Base-by-base conservation (phyloP, 2,888 invertebrate genomes). In the Brachypalpus laphriformis region DNA sequence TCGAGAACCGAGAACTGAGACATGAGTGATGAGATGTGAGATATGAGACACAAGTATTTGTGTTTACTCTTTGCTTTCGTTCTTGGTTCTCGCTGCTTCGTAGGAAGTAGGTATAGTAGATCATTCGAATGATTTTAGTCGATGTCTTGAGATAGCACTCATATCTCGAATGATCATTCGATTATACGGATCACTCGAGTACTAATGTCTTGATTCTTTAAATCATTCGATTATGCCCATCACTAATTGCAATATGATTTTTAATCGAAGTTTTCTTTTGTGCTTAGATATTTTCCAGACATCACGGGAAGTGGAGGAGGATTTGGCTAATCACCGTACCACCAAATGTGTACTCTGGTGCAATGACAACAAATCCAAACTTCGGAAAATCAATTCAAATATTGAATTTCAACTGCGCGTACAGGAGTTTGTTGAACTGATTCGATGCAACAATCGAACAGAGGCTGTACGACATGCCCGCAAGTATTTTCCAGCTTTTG, bases 401-500 rank as follows among this genome's bases (percentile, higher is more conserved):
- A 96, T 99, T 94, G 99, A 99, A 92, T 98, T 99, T 90, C 98
- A 98, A 92, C 94, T 99, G 81, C 89, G 92, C 6, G 92, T 92
- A 22, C 92, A 99, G 93, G 99, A 99, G 92, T 99, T 98, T 91
- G 96, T 99, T 37, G 99, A 99, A 92, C 92, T 99, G 65, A 96
- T 99, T n/a, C 94, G 98, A 78, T 93, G 94, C 8, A 97, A 98
- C 90, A 94, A 95, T 78, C 94, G 98, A 56, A 93, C 98, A 87
- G 99, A 99, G 83, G 99, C 99, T 9, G 97, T 99, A 1, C 96
- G 96, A 88, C 98, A 99, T 93, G 98, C 99, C 0, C 94, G 98
- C 88, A 98, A 98, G 91, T 96, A 97, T 92, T 98, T 99, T 92
- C 95, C 97, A 0, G 94, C 94, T 25, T 96, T 96, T 89, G 98